Base-by-base conservation (phyloP, 2,888 invertebrate genomes). In the Hipparchia semele region DNA sequence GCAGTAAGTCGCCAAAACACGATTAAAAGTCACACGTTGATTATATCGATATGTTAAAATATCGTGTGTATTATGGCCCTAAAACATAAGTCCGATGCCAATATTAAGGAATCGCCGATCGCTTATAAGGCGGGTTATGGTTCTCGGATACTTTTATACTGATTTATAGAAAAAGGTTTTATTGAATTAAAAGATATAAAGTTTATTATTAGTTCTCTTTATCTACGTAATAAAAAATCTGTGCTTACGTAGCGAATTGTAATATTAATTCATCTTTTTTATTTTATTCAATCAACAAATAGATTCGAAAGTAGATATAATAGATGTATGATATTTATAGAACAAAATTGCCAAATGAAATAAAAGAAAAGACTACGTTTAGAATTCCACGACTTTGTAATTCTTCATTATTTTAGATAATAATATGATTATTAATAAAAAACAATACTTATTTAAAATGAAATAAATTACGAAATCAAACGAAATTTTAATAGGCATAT, bases 41-140 rank as follows among this genome's bases (percentile, higher is more conserved):
- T 23, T 23, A 23, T 1, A 23, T 23, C 23, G 23, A 1, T 23
- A 23, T 23, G 23, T 13, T 5, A 56, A 13, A 56, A 2, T n/a
- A 56, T 58, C 58, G 23, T 23, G 58, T 58, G 58, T 58, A 8
- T 8, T 13, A 8, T 23, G 69, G 73, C 74, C 76, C 77, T 77
- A 78, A 79, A 80, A 78, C 75, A 79, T 75, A 78, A 78, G 76
- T 73, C 67, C 75, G 76, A 77, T 79, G 79, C 79, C 76, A 80
- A 79, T 80, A 80, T 80, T 79, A 79, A 78, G 74, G 77, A 79
- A 76, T 77, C 73, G 77, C 74, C 71, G 73, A 75, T 73, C 72
- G 74, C 72, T 77, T 75, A 76, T 76, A 74, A 76, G 59, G 74
- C 71, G 71, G 74, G 75, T 76, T 76, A 76, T 75, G 70, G 75